Conservation (phyloP, 1,140 invertebrate genomes). For the Ridgeia piscesae region DNA sequence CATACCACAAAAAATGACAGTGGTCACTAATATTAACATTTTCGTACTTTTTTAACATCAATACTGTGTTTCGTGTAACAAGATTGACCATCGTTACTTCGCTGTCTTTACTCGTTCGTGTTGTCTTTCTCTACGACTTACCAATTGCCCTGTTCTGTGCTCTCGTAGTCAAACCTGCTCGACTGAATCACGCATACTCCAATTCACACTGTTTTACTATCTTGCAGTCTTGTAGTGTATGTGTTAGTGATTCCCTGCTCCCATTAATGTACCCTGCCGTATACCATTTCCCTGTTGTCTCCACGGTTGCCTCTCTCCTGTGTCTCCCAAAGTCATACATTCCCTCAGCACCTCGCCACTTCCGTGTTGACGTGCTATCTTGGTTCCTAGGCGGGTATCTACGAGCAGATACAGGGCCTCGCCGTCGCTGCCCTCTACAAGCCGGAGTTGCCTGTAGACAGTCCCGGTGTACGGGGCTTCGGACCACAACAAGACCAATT, state of each 20-base stretch:
- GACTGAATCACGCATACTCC: too few species aligned
- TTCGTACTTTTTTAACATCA: background rate
- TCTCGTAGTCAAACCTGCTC: too few species aligned
- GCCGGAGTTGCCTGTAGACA: constrained; percentile 28
- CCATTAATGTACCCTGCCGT: too few species aligned
- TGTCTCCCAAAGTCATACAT: background rate
- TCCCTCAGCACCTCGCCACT: too few species aligned
- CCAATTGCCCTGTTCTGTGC: too few species aligned
- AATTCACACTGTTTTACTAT: too few species aligned
- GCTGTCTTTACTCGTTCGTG: background rate
- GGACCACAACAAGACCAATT: constrained; percentile 9
- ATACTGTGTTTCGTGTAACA: too few species aligned
- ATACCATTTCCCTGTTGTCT: background rate
- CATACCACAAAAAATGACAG: background rate
- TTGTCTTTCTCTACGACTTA: background rate
- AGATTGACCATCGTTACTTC: background rate
- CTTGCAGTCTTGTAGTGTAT: too few species aligned
- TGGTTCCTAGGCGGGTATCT: constrained; percentile 32
- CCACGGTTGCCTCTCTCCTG: background rate
- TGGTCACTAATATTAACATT: background rate
- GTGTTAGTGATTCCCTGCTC: too few species aligned
- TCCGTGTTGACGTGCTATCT: background rate
- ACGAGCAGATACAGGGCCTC: constrained; percentile 17
- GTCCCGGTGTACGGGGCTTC: constrained; percentile 17
- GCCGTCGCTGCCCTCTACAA: constrained; percentile 15